Conservation (phyloP, 2,888 invertebrate genomes). For the Phalangium opilio region DNA sequence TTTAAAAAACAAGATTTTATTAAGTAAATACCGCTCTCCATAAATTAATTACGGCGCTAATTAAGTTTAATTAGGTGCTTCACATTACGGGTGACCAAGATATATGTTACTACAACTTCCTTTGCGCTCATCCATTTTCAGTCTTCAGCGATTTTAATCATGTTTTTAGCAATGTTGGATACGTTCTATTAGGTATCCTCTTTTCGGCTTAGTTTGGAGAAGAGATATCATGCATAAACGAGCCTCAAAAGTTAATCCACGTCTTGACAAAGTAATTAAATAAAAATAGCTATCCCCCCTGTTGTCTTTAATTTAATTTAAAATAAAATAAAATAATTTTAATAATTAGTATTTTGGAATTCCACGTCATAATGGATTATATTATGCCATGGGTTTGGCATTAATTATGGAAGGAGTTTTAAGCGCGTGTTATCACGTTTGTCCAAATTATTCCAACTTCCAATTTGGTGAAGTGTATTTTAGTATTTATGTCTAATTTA, state of each 20-base stretch:
- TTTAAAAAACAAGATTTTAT: no score
- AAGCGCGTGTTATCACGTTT: conserved; percentile 75
- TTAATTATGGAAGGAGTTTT: conserved; percentile 73
- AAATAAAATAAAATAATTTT: no score
- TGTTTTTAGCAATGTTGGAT: conserved; percentile 68
- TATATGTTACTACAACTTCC: conserved; percentile 76
- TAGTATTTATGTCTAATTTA: no score
- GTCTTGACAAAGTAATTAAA: conserved; percentile 4
- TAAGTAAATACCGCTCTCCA: no score
- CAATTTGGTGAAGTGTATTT: conserved; percentile 57
- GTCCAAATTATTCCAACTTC: conserved; percentile 75
- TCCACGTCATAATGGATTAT: conserved; percentile 63
- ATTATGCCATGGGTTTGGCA: conserved; percentile 71
- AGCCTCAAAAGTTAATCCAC: conserved; percentile 8
- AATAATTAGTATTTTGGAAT: conserved; percentile 50
- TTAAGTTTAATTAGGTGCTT: no score
- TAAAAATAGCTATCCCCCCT: no score
- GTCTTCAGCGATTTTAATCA: conserved; percentile 67
- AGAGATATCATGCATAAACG: conserved; percentile 26
- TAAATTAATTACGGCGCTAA: no score
- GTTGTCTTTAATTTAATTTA: no score
- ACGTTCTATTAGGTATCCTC: conserved; percentile 58
- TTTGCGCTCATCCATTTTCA: conserved; percentile 66
- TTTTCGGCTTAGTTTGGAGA: conserved; percentile 53
- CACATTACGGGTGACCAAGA: conserved; percentile 70